Conservation (phyloP, 2,797 vertebrate genomes). For the Alosa sapidissima region DNA sequence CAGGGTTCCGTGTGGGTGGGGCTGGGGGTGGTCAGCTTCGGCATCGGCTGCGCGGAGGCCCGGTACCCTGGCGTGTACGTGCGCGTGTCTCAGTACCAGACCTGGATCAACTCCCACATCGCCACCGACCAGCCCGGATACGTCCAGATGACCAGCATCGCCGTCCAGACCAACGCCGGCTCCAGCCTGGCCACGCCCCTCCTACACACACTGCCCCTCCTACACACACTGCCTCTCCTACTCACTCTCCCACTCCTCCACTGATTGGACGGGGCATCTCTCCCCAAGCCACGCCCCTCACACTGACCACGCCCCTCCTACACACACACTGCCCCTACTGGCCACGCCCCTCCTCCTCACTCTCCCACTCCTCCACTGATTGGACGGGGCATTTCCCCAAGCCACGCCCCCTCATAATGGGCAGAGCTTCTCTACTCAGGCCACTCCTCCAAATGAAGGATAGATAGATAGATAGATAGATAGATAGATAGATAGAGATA, state of each 20-base stretch:
- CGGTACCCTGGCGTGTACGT: neutral
- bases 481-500: no score
- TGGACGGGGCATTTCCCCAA: neutral
- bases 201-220: neutral
- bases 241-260: neutral
- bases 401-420: neutral
- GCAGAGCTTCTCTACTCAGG: neutral
- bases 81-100: conserved; percentile 17
- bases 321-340: neutral
- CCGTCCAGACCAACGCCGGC: neutral
- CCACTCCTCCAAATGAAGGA: neutral
- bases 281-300: neutral
- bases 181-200: neutral
- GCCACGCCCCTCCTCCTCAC: neutral
- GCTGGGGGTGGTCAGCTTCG: conserved; percentile 17
- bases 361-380: neutral
- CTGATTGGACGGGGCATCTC: neutral
- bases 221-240: neutral
- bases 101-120: neutral
- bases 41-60: neutral
- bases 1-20: neutral
- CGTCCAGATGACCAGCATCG: neutral
- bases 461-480: no score
- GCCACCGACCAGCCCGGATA: neutral
- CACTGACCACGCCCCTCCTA: no score